A percentile compares a stretch with the other conserved stretches of the same genome.
Evolutionary conservation across 1,140 invertebrate species (phyloP).

Genomic region (Atta cephalotes): DNA sequence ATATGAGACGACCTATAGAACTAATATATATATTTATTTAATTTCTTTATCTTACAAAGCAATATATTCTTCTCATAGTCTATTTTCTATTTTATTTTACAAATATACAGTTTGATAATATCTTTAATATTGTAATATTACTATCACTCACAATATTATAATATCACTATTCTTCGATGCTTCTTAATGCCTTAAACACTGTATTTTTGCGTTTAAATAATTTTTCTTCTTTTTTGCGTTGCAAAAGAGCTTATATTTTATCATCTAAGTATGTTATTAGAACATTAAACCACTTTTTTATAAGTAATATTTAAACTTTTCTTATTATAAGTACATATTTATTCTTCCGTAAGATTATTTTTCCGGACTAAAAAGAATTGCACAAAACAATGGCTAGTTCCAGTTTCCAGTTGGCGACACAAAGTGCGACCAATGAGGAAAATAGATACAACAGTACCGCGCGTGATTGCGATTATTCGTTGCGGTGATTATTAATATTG

Average conservation of each 20-base stretch:
- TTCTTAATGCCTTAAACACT: not conserved
- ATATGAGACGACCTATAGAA: not conserved
- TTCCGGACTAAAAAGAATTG: not conserved
- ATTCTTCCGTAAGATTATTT: not conserved
- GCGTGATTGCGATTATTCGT: slow-evolving; percentile 21
- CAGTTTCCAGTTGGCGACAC: not conserved
- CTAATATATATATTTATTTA: slow-evolving; percentile 7
- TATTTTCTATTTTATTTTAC: not conserved
- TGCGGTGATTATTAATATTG: slow-evolving; percentile 57
- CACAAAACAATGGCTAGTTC: not conserved
- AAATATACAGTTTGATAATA: not conserved
- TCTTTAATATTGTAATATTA: not conserved
- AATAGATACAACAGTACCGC: slow-evolving; percentile 21
- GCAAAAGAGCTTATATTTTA: not conserved
- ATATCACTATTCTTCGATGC: not conserved
- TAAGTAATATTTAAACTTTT: not conserved
- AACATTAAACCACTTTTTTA: not conserved
- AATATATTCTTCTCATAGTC: not conserved
- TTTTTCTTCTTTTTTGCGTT: not conserved
- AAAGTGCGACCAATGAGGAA: slow-evolving; percentile 13
- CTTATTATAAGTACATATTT: not conserved
- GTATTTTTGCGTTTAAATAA: not conserved
- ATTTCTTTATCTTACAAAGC: not conserved
- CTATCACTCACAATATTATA: not conserved
- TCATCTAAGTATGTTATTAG: not conserved